phyloP scores from a whole-genome alignment of 2,888 invertebrate species.

The Volucella zonaria region DNA sequence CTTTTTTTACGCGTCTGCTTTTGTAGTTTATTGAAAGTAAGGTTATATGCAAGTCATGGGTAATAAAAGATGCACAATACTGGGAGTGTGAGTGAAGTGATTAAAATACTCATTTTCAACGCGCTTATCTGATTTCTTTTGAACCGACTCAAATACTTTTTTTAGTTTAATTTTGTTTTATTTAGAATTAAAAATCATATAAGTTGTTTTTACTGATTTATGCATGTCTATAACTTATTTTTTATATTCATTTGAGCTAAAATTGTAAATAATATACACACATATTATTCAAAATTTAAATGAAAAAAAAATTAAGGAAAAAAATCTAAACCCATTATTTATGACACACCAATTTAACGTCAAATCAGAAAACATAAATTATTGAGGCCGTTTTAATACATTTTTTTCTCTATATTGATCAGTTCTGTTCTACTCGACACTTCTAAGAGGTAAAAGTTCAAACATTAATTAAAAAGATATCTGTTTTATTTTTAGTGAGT shows the following conservation, averaged over 20 bases:
- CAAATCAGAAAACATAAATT: conserved; percentile 46
- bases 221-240: neutral
- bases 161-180: no score
- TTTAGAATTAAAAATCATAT: no score
- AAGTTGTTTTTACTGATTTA: no score
- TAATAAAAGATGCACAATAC: no score
- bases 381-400: conserved; percentile 69
- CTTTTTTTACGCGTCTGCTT: no score
- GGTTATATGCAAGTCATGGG: no score
- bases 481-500: neutral
- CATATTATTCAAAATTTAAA: conserved; percentile 11
- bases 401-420: conserved; percentile 58
- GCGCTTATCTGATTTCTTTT: no score
- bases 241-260: neutral
- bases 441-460: conserved; percentile 27
- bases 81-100: no score
- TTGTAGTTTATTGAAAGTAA: no score
- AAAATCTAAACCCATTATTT: conserved; percentile 62
- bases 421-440: conserved; percentile 44
- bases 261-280: neutral
- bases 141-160: no score
- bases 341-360: conserved; percentile 54
- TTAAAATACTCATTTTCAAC: no score
- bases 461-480: conserved; percentile 15
- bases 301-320: conserved; percentile 30